phyloP scores from a whole-genome alignment of 2,113 vertebrate species.

The Campylorhamphus procurvoides region DNA sequence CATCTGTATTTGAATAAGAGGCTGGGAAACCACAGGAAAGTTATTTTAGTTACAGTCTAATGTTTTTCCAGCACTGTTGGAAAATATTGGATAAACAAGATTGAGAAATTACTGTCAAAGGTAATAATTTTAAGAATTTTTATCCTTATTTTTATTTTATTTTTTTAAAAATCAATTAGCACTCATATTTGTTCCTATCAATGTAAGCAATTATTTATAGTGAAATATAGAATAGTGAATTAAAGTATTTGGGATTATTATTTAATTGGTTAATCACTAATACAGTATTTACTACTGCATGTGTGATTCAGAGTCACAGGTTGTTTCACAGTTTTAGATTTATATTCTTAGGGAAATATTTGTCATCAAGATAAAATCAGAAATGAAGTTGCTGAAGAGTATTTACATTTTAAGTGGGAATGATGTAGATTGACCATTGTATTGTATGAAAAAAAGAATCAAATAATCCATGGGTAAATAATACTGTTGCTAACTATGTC shows the following conservation, averaged over 20 bases:
- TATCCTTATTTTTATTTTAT: not conserved
- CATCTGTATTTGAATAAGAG: not conserved
- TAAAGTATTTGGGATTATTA: not conserved
- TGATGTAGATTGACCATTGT: not conserved
- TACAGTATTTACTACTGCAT: not conserved
- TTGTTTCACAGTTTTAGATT: not conserved
- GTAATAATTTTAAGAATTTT: not conserved
- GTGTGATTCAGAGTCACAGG: not conserved
- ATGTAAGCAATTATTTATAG: not conserved
- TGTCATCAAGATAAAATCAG: not conserved
- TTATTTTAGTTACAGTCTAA: not conserved
- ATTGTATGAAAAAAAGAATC: not conserved
- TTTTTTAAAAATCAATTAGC: not conserved
- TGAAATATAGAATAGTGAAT: not conserved
- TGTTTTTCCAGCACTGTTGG: not conserved
- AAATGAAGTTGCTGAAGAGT: not conserved
- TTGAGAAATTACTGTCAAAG: not conserved
- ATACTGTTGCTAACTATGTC: not conserved
- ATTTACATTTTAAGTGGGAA: not conserved
- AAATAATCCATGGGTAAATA: not conserved
- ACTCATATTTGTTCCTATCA: not conserved
- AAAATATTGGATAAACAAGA: not conserved
- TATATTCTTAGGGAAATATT: not conserved
- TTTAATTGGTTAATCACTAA: not conserved
- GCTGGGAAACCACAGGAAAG: not conserved